Conservation (phyloP, 2,797 vertebrate species). For the Anguilla marmorata region DNA sequence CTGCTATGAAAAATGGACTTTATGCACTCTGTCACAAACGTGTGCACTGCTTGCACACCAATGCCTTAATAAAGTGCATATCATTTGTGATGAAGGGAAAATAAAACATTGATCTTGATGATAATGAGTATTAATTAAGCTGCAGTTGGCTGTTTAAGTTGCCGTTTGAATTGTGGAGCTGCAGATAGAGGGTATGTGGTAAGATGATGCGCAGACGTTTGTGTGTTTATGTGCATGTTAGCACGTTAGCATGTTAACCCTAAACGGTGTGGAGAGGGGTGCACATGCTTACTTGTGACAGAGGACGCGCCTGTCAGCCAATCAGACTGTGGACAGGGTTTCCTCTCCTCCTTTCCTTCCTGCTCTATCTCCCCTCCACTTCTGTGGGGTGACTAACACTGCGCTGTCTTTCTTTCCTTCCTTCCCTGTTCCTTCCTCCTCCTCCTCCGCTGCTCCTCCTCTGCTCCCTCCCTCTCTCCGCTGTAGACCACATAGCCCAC, state of each 20-base stretch:
- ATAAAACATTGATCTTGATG: neutral
- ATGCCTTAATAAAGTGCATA: neutral
- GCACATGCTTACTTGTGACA: neutral
- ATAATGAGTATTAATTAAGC: neutral
- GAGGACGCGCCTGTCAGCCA: neutral
- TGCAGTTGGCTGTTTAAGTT: neutral
- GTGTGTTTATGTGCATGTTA: neutral
- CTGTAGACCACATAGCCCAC: slow-evolving; percentile 97
- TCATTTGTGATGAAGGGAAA: neutral
- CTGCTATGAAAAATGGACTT: neutral
- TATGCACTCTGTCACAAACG: neutral
- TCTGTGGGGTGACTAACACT: slow-evolving; percentile 18
- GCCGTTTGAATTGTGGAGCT: neutral
- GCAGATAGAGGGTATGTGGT: neutral
- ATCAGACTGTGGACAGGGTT: neutral
- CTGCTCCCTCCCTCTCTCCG: slow-evolving; percentile 50
- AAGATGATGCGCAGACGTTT: neutral
- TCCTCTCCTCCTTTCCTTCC: neutral
- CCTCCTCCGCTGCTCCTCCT: slow-evolving; percentile 37
- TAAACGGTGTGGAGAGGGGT: neutral
- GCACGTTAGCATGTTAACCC: neutral
- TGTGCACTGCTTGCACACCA: neutral
- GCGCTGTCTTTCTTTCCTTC: neutral
- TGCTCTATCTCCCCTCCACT: neutral
- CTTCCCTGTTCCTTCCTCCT: neutral